Evolutionary conservation across 2,797 vertebrate species (phyloP).

Genomic region (Poecilia wingei): DNA sequence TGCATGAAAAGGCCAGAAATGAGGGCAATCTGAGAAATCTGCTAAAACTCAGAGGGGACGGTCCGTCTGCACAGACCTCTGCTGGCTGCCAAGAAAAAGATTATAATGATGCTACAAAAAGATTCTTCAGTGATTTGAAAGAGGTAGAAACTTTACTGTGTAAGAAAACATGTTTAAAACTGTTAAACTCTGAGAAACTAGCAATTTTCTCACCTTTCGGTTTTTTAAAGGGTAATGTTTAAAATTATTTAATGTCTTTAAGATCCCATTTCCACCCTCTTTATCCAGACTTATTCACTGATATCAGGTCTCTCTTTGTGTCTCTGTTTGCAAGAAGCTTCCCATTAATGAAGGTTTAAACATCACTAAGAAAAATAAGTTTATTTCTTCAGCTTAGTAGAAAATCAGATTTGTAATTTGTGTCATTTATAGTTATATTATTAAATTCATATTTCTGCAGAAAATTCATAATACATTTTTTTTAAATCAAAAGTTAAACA

Average conservation of each 20-base stretch:
- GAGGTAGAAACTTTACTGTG: slow-evolving; percentile 19
- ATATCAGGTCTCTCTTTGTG: background rate
- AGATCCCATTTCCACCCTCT: background rate
- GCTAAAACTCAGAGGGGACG: slow-evolving; percentile 40
- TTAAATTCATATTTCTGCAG: background rate
- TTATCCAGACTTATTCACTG: background rate
- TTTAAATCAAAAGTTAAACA: background rate
- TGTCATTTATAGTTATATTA: background rate
- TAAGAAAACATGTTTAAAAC: slow-evolving; percentile 31
- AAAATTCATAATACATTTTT: background rate
- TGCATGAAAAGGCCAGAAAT: slow-evolving; percentile 62
- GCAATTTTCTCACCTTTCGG: background rate
- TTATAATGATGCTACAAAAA: slow-evolving; percentile 47
- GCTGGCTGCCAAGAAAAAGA: slow-evolving; percentile 36
- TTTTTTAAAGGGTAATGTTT: background rate
- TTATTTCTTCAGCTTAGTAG: background rate
- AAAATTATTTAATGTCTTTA: background rate
- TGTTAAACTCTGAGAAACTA: slow-evolving; percentile 14
- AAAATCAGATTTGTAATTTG: background rate
- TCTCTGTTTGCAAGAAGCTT: background rate
- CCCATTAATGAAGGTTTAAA: background rate
- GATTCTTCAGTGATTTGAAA: slow-evolving; percentile 27
- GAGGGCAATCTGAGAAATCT: slow-evolving; percentile 54
- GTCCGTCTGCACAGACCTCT: slow-evolving; percentile 32
- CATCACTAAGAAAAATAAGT: background rate